Conservation (phyloP, 2,113 vertebrate species). For the Neopipo cinnamomea region DNA sequence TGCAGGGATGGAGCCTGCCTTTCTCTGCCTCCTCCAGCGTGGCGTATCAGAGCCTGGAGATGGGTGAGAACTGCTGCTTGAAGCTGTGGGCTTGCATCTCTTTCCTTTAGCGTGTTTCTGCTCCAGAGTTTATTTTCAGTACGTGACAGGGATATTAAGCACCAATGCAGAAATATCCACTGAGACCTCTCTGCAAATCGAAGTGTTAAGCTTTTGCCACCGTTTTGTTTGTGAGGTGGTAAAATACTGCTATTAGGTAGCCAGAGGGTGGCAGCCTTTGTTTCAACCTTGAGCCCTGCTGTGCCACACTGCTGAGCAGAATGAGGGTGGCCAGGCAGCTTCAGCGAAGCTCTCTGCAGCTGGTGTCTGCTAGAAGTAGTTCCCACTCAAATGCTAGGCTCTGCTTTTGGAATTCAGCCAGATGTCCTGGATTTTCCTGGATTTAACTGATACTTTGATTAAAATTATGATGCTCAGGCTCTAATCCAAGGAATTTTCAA, state of each 20-base stretch:
- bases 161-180: not conserved
- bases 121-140: not conserved
- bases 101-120: not conserved
- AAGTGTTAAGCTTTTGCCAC: not conserved
- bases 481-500: not conserved
- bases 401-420: not conserved
- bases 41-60: not conserved
- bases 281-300: not conserved
- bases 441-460: not conserved
- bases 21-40: not conserved
- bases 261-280: conserved; percentile 4
- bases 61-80: not conserved
- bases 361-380: not conserved
- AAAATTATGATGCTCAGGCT: not conserved
- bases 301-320: not conserved
- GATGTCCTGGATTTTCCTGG: not conserved
- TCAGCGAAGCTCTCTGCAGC: not conserved
- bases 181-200: not conserved
- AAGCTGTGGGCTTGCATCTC: not conserved
- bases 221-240: not conserved
- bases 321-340: not conserved
- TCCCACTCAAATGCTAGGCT: not conserved
- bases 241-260: not conserved
- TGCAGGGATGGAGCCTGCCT: not conserved
- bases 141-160: not conserved